Evolutionary conservation across 2,113 vertebrate genomes (phyloP).

Genomic region (Apodemus speciosus): DNA sequence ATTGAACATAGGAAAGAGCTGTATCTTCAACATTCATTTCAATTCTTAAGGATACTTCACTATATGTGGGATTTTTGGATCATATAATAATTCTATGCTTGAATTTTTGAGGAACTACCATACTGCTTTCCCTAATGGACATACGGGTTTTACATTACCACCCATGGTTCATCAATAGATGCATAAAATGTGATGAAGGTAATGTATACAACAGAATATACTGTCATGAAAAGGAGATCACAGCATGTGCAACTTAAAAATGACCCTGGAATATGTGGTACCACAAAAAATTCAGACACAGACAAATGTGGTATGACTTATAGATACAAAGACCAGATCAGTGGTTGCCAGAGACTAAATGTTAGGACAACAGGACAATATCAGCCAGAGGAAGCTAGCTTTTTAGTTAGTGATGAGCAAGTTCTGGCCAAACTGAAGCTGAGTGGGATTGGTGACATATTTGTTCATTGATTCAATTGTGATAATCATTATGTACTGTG

Average conservation of each 20-base stretch:
- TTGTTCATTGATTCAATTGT: background rate
- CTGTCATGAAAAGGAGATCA: background rate
- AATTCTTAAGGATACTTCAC: background rate
- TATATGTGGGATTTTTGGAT: background rate
- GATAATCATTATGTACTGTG: background rate
- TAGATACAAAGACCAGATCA: background rate
- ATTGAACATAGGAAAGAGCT: background rate
- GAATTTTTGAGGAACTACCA: background rate
- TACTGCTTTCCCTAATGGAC: background rate
- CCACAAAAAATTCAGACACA: background rate
- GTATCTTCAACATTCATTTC: background rate
- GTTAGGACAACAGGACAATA: background rate
- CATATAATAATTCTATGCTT: background rate
- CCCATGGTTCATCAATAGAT: background rate
- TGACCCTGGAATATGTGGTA: background rate
- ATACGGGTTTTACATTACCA: background rate
- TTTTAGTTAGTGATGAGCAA: background rate
- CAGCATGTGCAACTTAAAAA: background rate
- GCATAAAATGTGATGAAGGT: background rate
- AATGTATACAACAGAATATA: background rate
- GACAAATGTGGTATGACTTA: background rate
- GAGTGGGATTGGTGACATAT: too few species aligned
- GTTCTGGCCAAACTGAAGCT: background rate
- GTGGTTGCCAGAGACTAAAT: background rate
- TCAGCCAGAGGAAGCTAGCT: background rate